Conservation (phyloP, 2,113 vertebrate genomes). For the Apaloderma vittatum region DNA sequence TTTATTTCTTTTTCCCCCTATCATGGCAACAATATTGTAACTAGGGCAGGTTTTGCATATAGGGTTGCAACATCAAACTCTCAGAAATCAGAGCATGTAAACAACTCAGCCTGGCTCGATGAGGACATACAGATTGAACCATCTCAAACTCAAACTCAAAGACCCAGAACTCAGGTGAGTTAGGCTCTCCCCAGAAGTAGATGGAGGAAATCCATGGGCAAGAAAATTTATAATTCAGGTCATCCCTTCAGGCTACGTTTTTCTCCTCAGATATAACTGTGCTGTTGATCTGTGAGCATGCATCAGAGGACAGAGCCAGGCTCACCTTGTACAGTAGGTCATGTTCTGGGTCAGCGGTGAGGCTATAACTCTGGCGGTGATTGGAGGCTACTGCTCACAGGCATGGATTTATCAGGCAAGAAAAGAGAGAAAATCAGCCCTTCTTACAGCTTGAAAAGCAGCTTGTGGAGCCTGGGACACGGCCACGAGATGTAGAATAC, state of each 20-base stretch:
- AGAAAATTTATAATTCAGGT: background rate
- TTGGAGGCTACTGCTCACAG: background rate
- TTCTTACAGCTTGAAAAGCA: background rate
- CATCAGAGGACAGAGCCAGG: background rate
- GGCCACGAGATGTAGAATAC: background rate
- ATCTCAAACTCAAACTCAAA: background rate
- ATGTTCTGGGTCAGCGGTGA: background rate
- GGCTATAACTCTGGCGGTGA: background rate
- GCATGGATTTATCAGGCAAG: background rate
- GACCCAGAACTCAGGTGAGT: background rate
- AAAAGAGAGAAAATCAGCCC: background rate
- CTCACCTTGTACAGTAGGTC: background rate
- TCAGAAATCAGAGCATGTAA: conserved; percentile 24
- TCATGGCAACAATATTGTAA: background rate
- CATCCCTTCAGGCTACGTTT: background rate
- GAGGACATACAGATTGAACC: background rate
- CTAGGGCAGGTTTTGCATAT: conserved; percentile 63
- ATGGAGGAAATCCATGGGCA: background rate
- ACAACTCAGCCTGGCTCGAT: background rate
- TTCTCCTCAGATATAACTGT: background rate
- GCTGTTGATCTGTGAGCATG: background rate
- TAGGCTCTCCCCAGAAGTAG: background rate
- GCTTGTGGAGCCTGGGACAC: background rate
- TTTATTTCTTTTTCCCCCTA: background rate
- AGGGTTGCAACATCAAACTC: conserved; percentile 28